Base-by-base conservation (phyloP, 2,888 invertebrate genomes). In the Eristalis pertinax region DNA sequence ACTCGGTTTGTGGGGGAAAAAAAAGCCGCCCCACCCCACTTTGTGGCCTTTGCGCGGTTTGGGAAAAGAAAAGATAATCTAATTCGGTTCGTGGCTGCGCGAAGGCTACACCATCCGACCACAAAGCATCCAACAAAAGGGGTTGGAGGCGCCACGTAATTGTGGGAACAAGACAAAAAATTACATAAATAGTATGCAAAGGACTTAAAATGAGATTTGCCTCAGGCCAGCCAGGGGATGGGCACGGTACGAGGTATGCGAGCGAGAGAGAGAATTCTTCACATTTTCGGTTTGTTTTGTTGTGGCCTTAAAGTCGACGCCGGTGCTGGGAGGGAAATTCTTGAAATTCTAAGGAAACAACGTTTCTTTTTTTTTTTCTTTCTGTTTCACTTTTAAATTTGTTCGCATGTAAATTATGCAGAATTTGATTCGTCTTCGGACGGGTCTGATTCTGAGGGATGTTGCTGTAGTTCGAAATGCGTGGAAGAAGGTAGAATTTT, bases 121-220 rank as follows among this genome's bases (percentile, higher is more conserved):
- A 50, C 50, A 50, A 50, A 50, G 50, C 50, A n/a, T 0, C 8
- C 50, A 7, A 8, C 8, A 19, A 19, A 19, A 4, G n/a, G 50
- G 19, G 50, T 8, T 19, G 50, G 50, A 19, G 19, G 19, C 8
- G 19, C 19, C 74, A 70, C 64, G 62, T 64, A 74, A 83, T 63
- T 78, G 74, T 63, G 62, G 74, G 35, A 85, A 64, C 24, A 77
- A 69, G 73, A 62, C 32, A 13, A 65, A 65, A 65, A 81, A 80
- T 56, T 77, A 74, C 74, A 74, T 60, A 78, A 86, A 86, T 78
- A 82, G 74, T 50, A 82, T 86, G 82, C 82, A 82, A 86, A 82
- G 69, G 69, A 74, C 78, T 78, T 50, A 62, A 78, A 79, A 84
- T 78, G 69, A 78, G 74, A 82, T 86, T 77, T 62, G 85, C 85